phyloP scores from a whole-genome alignment of 1,140 invertebrate species.

The Diachasma alloeum region DNA sequence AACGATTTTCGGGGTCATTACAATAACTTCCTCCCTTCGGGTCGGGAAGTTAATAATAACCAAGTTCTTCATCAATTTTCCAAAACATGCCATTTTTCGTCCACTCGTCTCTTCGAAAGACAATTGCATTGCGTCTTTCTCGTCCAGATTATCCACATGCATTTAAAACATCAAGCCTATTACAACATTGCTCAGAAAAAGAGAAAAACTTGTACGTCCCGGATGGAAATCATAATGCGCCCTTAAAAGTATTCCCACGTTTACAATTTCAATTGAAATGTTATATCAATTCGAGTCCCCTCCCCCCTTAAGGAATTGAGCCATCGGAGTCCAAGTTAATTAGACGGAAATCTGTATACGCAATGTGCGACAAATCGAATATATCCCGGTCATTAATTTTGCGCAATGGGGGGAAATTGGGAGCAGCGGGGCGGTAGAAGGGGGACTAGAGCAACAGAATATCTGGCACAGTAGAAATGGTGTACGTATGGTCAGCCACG shows the following conservation, averaged over 20 bases:
- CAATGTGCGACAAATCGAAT: constrained; percentile 28
- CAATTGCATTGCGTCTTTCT: too few relatives aligned
- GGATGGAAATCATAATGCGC: background rate
- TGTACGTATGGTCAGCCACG: background rate
- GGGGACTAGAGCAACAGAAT: background rate
- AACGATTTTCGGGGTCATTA: too few relatives aligned
- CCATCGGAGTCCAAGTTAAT: constrained; percentile 12
- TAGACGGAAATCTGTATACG: constrained; percentile 28
- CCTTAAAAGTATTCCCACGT: constrained; percentile 23
- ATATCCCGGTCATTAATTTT: constrained; percentile 29
- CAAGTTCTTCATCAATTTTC: too few relatives aligned
- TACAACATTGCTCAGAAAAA: too few relatives aligned
- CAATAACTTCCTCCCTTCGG: too few relatives aligned
- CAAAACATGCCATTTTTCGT: too few relatives aligned
- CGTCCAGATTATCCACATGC: too few relatives aligned
- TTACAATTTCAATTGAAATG: background rate
- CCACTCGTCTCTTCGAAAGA: too few relatives aligned
- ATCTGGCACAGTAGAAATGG: constrained; percentile 6
- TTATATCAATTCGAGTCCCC: background rate
- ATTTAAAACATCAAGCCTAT: too few relatives aligned
- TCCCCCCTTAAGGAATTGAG: background rate
- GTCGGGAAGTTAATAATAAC: too few relatives aligned
- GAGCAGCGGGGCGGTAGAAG: background rate
- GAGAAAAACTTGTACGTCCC: too few relatives aligned
- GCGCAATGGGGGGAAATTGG: background rate